phyloP scores from a whole-genome alignment of 2,888 invertebrate species.

The Congeria kusceri region DNA sequence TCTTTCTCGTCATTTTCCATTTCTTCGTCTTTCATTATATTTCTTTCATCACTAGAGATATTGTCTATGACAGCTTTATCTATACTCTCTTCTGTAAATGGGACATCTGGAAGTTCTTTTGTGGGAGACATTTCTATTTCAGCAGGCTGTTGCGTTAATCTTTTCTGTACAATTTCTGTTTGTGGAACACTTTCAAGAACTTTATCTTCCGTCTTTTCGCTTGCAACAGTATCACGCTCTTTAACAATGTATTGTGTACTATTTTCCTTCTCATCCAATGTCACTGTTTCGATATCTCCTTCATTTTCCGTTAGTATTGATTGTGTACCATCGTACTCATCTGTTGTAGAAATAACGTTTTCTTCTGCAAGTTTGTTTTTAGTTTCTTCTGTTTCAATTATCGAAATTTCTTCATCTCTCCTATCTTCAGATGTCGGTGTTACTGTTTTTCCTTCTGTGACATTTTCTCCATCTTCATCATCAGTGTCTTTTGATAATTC shows the following conservation, averaged over 20 bases:
- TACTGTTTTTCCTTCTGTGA: background rate
- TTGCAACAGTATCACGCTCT: background rate
- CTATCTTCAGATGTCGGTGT: slow-evolving; percentile 19
- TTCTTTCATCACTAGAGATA: background rate
- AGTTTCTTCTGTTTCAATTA: background rate
- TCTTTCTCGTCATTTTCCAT: slow-evolving; percentile 2
- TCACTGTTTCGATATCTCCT: background rate
- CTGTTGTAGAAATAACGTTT: background rate
- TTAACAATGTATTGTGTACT: no score
- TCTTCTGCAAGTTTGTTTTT: slow-evolving; percentile 2
- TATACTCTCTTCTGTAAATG: background rate
- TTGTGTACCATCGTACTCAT: background rate
- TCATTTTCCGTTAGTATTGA: background rate
- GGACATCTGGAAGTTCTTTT: slow-evolving; percentile 54
- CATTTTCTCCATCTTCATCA: no score
- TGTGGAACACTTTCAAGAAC: slow-evolving; percentile 49
- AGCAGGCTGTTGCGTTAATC: slow-evolving; percentile 25
- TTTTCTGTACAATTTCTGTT: slow-evolving; percentile 48
- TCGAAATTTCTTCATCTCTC: slow-evolving; percentile 12
- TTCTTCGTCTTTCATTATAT: background rate
- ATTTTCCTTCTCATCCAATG: background rate
- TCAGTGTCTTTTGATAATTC: no score
- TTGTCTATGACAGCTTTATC: background rate
- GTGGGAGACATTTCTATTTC: slow-evolving; percentile 55
- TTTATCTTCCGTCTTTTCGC: slow-evolving; percentile 61